These are phyloP conservation scores for Ataeniobius toweri DNA, from an alignment of 2,797 vertebrate species.

Conservation along the genomic window DNA sequence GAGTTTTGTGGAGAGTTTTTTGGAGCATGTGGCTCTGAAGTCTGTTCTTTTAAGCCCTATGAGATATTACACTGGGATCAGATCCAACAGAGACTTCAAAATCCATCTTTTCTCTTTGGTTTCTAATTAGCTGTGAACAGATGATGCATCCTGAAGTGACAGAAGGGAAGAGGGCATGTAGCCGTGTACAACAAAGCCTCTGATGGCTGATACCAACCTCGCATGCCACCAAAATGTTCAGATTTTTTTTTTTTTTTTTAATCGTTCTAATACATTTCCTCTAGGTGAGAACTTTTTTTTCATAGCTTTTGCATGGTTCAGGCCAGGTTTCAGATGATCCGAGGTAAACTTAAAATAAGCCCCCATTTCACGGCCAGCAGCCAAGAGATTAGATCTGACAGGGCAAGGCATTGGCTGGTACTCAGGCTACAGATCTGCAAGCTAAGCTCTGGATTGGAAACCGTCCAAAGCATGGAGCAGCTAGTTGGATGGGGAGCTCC, in stretches of 20 bases:
- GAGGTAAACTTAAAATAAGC: conserved; percentile 76
- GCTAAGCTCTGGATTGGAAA: conserved; percentile 72
- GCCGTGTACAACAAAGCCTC: conserved; percentile 51
- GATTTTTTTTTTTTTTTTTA: conserved; percentile 39
- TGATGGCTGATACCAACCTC: conserved; percentile 48
- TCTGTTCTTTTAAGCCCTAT: conserved; percentile 60
- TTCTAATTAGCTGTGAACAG: conserved; percentile 73
- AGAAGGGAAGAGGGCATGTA: conserved; percentile 49
- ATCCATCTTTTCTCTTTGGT: conserved; percentile 71
- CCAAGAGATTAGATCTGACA: conserved; percentile 76
- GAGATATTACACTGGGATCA: conserved; percentile 64
- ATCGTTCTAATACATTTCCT: conserved; percentile 25
- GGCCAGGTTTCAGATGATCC: conserved; percentile 65
- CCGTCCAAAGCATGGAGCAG: conserved; percentile 57
- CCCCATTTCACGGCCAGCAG: conserved; percentile 70
- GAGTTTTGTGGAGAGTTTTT: conserved; percentile 30
- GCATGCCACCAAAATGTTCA: conserved; percentile 55
- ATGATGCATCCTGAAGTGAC: conserved; percentile 56
- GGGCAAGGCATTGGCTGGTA: conserved; percentile 64
- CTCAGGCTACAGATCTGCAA: conserved; percentile 69
- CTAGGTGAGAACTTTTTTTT: conserved; percentile 57
- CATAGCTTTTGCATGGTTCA: conserved; percentile 31
- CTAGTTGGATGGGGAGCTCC: conserved; percentile 37
- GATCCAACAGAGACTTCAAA: conserved; percentile 70
- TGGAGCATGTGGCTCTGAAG: conserved; percentile 54